Conservation (phyloP, 1,140 invertebrate species). For the Panagrolaimus sp. region DNA sequence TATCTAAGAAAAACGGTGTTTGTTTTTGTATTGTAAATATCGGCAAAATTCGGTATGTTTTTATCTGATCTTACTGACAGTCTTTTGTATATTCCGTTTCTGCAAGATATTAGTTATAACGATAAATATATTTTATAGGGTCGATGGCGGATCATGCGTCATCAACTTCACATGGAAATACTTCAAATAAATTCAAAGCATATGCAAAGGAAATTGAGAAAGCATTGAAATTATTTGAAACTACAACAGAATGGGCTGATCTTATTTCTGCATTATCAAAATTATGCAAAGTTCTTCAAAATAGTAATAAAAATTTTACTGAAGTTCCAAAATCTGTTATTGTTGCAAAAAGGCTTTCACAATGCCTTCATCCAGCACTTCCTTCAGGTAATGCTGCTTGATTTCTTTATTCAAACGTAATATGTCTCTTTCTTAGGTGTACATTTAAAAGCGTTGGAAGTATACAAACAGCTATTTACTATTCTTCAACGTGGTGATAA, state of each 20-base stretch:
- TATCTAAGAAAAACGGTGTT: too few relatives aligned
- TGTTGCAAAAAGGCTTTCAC: slow-evolving; percentile 83
- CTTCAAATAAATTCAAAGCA: slow-evolving; percentile 66
- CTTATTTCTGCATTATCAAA: slow-evolving; percentile 83
- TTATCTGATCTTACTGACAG: too few relatives aligned
- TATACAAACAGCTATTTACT: slow-evolving; percentile 86
- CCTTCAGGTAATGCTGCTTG: slow-evolving; percentile 65
- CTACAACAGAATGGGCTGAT: slow-evolving; percentile 90
- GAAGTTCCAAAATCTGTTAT: slow-evolving; percentile 83
- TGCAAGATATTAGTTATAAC: too few relatives aligned
- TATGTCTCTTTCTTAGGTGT: slow-evolving; percentile 63
- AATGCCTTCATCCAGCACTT: slow-evolving; percentile 87
- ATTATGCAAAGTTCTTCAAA: slow-evolving; percentile 76
- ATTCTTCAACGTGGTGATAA: slow-evolving; percentile 74
- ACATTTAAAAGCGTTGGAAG: slow-evolving; percentile 85
- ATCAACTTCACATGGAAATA: too few relatives aligned
- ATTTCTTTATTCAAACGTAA: slow-evolving; percentile 13
- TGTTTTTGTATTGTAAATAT: too few relatives aligned
- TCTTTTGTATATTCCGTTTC: too few relatives aligned
- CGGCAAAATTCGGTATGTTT: too few relatives aligned
- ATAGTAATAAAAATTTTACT: slow-evolving; percentile 66
- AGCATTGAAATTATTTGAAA: slow-evolving; percentile 79
- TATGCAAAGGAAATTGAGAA: slow-evolving; percentile 78
- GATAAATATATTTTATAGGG: too few relatives aligned
- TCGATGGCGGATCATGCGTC: too few relatives aligned